Base-by-base conservation (phyloP, 2,888 invertebrate genomes). In the Orthosia cruda region DNA sequence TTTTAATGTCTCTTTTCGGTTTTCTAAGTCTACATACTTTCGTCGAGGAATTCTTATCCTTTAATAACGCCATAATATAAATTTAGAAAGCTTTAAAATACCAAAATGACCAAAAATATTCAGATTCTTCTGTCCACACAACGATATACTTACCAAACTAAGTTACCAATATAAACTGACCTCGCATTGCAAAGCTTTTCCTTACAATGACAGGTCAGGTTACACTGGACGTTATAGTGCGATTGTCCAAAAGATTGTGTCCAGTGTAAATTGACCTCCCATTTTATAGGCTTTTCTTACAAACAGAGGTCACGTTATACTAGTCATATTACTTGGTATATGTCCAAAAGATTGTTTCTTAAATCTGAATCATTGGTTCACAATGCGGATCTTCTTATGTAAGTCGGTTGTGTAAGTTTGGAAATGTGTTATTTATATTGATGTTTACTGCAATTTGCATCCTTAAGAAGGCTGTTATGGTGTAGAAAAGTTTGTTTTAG, bases 331-430 rank as follows among this genome's bases (percentile, higher is more conserved):
- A 18, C 7, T 12, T 0, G 50, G 0, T 52, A 0, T 9, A 32
- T 12, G 20, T 62, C 54, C 20, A 49, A 18, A 40, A 49, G 1
- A 49, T 50, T 23, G 47, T 49, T 50, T 73, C 9, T 16, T 7
- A 12, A 32, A 62, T 23, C 50, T 69, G 78, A 70, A 55, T 71
- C 57, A 63, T 47, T 70, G 23, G n/a, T n/a, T 13, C 2, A 72
- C 54, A 72, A 77, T 61, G 73, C 77, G 80, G 77, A 77, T 77
- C 64, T 77, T 0, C 20, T 79, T 45, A 74, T 50, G 57, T 52
- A 79, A 78, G 32, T 9, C 0, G 3, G 71, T 77, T 78, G 63
- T 71, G 49, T 78, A 79, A 77, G 26, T 54, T 80, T 59, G 59
- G 16, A 79, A 79, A 59, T 59, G 47, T 54, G 40, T 23, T 80